These are phyloP conservation scores for Anthoscopus minutus DNA, from an alignment of 2,113 vertebrate species.

Conservation along the genomic window DNA sequence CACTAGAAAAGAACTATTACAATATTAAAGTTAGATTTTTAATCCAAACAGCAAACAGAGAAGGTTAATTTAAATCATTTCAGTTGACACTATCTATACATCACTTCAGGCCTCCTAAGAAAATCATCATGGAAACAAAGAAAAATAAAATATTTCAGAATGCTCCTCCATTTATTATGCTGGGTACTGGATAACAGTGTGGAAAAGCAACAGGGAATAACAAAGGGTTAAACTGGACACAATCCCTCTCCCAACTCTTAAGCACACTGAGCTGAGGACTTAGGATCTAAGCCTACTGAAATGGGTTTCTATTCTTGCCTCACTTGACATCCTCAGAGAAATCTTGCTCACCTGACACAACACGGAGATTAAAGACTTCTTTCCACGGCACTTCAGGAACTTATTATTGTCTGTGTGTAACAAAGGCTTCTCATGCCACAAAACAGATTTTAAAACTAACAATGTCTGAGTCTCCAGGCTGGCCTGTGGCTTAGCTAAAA, in stretches of 20 bases:
- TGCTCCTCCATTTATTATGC: not conserved
- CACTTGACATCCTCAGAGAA: constrained; percentile 21
- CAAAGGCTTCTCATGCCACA: not conserved
- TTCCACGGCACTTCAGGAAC: not conserved
- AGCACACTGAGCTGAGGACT: constrained; percentile 45
- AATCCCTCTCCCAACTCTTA: constrained; percentile 27
- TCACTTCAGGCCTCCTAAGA: not conserved
- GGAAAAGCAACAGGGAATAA: not conserved
- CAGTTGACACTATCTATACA: not conserved
- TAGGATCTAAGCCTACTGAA: constrained; percentile 61
- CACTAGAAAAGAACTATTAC: not conserved
- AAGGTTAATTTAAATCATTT: not conserved
- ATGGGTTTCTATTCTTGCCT: constrained; percentile 62
- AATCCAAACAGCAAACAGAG: not conserved
- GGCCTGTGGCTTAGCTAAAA: not conserved
- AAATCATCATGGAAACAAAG: not conserved
- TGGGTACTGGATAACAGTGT: not conserved
- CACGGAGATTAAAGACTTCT: not conserved
- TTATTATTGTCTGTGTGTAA: not conserved
- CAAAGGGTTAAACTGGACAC: constrained; percentile 18
- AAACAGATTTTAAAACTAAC: not conserved
- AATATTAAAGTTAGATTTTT: not conserved
- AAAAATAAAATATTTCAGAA: not conserved
- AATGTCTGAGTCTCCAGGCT: not conserved
- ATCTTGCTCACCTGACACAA: constrained; percentile 35